phyloP scores from a whole-genome alignment of 1,140 invertebrate species.

The Bombus waltoni region DNA sequence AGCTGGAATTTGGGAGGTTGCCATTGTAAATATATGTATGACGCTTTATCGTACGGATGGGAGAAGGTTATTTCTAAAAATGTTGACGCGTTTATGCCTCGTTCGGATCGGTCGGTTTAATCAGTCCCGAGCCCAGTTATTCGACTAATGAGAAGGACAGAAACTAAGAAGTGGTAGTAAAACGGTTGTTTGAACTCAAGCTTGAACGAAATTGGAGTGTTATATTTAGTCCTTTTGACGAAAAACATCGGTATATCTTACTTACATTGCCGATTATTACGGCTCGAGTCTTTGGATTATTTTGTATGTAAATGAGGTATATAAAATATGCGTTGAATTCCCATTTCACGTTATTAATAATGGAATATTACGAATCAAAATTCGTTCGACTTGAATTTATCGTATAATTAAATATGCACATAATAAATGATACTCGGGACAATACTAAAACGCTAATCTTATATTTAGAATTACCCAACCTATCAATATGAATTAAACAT shows the following conservation, averaged over 20 bases:
- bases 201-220: background rate
- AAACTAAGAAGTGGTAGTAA: background rate
- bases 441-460: conserved; percentile 61
- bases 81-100: background rate
- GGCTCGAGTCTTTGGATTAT: too few relatives aligned
- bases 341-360: background rate
- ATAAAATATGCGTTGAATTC: too few relatives aligned
- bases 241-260: background rate
- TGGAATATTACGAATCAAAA: background rate
- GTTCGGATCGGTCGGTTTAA: background rate
- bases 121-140: background rate
- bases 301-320: too few relatives aligned
- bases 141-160: background rate
- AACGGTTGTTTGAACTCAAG: too few relatives aligned
- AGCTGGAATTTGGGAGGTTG: background rate
- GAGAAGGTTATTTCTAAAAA: background rate
- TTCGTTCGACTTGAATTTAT: background rate
- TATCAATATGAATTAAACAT: conserved; percentile 30
- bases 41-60: background rate
- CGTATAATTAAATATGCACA: background rate
- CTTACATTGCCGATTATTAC: background rate
- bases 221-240: background rate
- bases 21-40: background rate
- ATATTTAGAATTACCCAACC: conserved; percentile 41
- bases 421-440: background rate